A percentile compares a stretch with the other conserved stretches of the same genome.
Evolutionary conservation across 2,888 invertebrate genomes (phyloP).

Genomic region (Atrina japonica): DNA sequence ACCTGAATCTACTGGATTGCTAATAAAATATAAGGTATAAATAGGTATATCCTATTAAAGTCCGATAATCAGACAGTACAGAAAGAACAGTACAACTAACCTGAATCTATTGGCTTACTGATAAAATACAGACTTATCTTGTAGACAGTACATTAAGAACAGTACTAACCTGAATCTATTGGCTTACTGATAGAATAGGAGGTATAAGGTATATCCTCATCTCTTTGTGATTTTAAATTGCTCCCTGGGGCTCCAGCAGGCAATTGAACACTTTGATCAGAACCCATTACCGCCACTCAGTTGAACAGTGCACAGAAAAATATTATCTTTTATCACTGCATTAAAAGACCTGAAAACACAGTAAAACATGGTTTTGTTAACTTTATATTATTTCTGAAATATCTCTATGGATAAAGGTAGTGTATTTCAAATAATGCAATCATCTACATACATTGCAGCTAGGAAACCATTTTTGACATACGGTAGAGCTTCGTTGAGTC

Average conservation of each 20-base stretch:
- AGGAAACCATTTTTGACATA: too few species aligned
- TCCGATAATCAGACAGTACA: too few species aligned
- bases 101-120: constrained; percentile 78
- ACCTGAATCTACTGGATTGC: too few species aligned
- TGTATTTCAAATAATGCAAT: too few species aligned
- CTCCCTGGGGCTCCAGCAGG: constrained; percentile 73
- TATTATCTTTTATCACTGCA: not conserved
- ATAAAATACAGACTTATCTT: too few species aligned
- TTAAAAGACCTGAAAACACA: not conserved
- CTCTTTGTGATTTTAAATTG: constrained; percentile 75
- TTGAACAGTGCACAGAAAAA: not conserved
- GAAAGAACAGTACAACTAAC: too few species aligned
- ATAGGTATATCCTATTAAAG: too few species aligned
- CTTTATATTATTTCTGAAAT: not conserved
- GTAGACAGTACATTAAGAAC: too few species aligned
- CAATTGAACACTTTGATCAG: constrained; percentile 74
- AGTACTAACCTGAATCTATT: constrained; percentile 77
- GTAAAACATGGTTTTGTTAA: not conserved
- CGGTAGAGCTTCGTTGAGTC: too few species aligned
- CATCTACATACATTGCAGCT: too few species aligned
- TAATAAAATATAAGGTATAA: too few species aligned
- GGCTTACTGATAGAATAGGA: constrained; percentile 79
- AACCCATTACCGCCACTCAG: constrained; percentile 70
- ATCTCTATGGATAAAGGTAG: too few species aligned
- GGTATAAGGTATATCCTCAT: constrained; percentile 79